phyloP scores from a whole-genome alignment of 2,888 invertebrate species.

The Agrochola circellaris region DNA sequence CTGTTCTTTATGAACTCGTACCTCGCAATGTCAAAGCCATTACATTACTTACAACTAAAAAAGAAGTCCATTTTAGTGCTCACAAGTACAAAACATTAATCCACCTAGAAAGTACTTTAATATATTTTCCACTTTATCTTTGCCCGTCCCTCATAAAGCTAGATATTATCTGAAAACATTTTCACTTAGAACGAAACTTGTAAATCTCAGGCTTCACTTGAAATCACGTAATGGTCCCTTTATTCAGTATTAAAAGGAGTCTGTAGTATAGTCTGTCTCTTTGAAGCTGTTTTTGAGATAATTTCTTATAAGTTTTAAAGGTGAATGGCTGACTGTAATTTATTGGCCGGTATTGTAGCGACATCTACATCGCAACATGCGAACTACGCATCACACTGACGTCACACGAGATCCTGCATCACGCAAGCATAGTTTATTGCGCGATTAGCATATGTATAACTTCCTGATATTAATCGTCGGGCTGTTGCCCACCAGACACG shows the following conservation, averaged over 20 bases:
- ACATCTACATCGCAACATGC: no score
- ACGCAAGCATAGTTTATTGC: no score
- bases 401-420: no score
- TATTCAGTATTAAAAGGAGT: constrained; percentile 29
- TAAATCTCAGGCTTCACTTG: constrained; percentile 25
- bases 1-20: constrained; percentile 2
- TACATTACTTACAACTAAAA: constrained; percentile 33
- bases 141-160: constrained; percentile 35
- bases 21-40: constrained; percentile 22
- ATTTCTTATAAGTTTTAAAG: neutral
- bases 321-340: no score
- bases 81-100: constrained; percentile 26
- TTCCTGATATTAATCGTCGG: no score
- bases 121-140: constrained; percentile 42
- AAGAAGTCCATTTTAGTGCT: constrained; percentile 15
- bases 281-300: constrained; percentile 5
- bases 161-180: constrained; percentile 48
- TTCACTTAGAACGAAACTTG: constrained; percentile 46
- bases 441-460: no score
- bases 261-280: neutral
- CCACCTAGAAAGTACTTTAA: constrained; percentile 38
- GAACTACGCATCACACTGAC: no score
- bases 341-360: no score
- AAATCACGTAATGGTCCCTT: constrained; percentile 39
- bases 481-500: no score